Conservation (phyloP, 92 coral and sea anemone genomes). For the Pocillopora meandrina region DNA sequence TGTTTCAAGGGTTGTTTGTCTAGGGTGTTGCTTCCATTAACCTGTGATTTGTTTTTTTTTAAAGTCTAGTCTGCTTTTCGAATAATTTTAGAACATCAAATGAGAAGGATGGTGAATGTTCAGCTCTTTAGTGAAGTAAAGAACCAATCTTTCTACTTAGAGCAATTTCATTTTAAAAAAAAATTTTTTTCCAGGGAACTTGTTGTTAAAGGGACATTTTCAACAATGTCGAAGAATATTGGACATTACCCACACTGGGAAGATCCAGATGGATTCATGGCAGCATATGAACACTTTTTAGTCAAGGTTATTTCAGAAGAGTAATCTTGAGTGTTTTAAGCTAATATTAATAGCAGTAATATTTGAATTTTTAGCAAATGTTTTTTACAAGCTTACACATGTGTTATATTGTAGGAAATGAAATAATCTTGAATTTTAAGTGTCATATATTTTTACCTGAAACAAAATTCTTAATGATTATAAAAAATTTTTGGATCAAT, state of each 20-base stretch:
- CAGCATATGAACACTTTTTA: constrained; percentile 64
- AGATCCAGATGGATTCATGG: constrained; percentile 79
- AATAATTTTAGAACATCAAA: no score
- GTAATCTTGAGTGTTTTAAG: neutral
- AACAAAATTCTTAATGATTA: no score
- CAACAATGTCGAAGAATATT: constrained; percentile 59
- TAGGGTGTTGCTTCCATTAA: no score
- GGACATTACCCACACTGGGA: constrained; percentile 99
- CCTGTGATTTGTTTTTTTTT: no score
- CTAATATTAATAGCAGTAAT: neutral
- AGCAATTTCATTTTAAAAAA: neutral
- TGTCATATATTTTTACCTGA: neutral
- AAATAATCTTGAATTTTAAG: no score
- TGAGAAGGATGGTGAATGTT: no score
- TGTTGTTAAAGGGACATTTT: constrained; percentile 77
- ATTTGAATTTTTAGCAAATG: no score
- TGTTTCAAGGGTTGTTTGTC: no score
- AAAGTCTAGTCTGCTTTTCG: no score
- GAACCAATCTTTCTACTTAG: no score
- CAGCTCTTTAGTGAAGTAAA: no score
- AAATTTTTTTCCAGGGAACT: constrained; percentile 57
- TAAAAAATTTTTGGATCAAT: no score
- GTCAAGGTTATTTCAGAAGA: constrained; percentile 23
- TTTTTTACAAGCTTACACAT: neutral
- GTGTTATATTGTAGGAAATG: neutral